Percentiles rank a stretch among this genome's conserved stretches.
phyloP scores from a whole-genome alignment of 2,113 vertebrate species.

The Xenus cinereus region DNA sequence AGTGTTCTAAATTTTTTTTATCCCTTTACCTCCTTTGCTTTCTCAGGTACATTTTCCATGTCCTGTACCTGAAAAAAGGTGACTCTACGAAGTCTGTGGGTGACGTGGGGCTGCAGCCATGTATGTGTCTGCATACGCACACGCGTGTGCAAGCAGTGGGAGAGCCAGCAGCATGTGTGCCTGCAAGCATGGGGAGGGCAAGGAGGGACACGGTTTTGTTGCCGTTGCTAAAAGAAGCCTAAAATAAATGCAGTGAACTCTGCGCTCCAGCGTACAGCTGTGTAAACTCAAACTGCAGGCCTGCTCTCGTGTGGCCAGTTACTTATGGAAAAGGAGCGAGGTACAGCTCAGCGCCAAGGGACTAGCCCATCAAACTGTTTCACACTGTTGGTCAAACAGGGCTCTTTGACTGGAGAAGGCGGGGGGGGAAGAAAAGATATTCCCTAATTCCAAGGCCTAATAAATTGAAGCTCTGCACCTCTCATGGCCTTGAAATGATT shows the following conservation, averaged over 20 bases:
- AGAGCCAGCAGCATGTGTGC: fast-evolving
- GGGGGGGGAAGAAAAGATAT: neutral
- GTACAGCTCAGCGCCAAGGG: neutral
- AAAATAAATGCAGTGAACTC: neutral
- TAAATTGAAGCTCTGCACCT: slow-evolving; percentile 2
- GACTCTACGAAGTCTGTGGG: fast-evolving
- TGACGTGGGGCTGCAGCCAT: neutral
- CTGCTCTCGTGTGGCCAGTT: slow-evolving; percentile 37
- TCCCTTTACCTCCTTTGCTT: neutral
- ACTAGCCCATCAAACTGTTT: slow-evolving; percentile 36
- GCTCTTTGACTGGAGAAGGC: neutral
- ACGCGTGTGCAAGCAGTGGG: neutral
- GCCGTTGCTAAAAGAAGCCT: neutral
- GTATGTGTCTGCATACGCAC: fast-evolving
- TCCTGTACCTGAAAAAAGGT: no score
- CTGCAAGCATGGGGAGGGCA: neutral
- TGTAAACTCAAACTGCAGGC: slow-evolving; percentile 41
- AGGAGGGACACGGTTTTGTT: neutral
- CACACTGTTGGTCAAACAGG: neutral
- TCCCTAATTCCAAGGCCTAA: neutral
- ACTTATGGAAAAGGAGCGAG: neutral
- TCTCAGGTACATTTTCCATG: neutral
- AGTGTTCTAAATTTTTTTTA: fast-evolving
- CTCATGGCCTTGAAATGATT: neutral
- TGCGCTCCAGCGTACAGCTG: slow-evolving; percentile 24